Base-by-base conservation (phyloP, 2,888 invertebrate species). In the Elysia crispata region DNA sequence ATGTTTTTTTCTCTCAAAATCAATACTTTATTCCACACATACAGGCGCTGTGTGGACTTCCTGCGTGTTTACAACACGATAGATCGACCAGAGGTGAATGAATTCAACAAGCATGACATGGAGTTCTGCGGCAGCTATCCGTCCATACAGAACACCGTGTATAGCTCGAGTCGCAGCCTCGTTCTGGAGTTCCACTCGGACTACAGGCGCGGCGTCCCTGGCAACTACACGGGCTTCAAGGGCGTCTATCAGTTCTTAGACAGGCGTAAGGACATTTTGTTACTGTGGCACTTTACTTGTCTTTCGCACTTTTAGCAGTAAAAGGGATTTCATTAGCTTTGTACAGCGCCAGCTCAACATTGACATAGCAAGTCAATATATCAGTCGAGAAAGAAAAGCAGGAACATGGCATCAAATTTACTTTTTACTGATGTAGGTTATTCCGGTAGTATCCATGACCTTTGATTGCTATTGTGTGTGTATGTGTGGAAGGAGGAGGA, bases 151-250 rank as follows among this genome's bases (percentile, higher is more conserved):
- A 90, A 88, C 84, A 89, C 89, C 57, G 87, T 86, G 84, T 92
- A 89, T 85, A 91, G 90, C 6, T 86, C 87, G 20, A 86, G 86
- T 6, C 84, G 91, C 13, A 87, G 86, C 76, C 84, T 92, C 41
- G 87, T 91, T 28, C 82, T 92, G 73, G 91, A 91, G 83, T 91
- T 92, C 80, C 90, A 91, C 76, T 86, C 91, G 0, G 89, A 89
- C 73, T 30, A 25, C 31, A 54, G 76, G 50, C 30, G 28, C 30
- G 80, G 81, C 1, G 60, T 81, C 11, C 85, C 83, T 25, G 81
- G 83, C 64, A 87, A 87, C 83, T 83, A 86, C 83, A 86, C 86
- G 28, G 91, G 91, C 25, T 92, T 91, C 85, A 86, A 86, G 79
- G 92, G 92, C 60, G 82, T 83, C 66, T 92, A 86, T 82, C 86